phyloP scores from a whole-genome alignment of 2,888 invertebrate species.

The Gari tellinella region DNA sequence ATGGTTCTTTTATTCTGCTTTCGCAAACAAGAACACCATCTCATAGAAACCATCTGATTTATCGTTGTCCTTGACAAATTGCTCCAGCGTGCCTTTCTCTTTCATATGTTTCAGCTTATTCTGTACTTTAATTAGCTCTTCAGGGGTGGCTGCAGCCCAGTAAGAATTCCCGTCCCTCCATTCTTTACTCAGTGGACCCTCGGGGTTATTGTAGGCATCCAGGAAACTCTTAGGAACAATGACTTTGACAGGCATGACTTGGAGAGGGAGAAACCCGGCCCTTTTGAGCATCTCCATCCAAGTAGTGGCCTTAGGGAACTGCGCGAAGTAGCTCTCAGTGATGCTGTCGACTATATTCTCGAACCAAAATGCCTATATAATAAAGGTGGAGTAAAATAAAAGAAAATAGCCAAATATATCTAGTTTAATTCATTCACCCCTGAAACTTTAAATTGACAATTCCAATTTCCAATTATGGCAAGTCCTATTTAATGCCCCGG shows the following conservation, averaged over 20 bases:
- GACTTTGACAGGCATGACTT: slow-evolving; percentile 1
- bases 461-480: no score
- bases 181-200: slow-evolving; percentile 9
- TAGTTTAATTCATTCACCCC: no score
- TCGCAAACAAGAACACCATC: slow-evolving; percentile 7
- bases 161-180: slow-evolving; percentile 13
- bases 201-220: not conserved
- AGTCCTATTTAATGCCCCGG: no score
- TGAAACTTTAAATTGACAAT: no score
- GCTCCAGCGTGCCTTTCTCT: slow-evolving; percentile 1
- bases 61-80: slow-evolving; percentile 5
- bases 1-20: no score
- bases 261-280: slow-evolving; percentile 2
- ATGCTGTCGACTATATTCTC: slow-evolving; percentile 6
- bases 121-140: slow-evolving; percentile 6
- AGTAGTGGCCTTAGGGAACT: not conserved
- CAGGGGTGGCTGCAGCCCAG: slow-evolving; percentile 8
- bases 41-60: not conserved
- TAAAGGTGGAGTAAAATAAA: no score
- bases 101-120: slow-evolving; percentile 7
- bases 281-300: slow-evolving; percentile 5
- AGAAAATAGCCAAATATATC: no score
- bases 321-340: slow-evolving; percentile 1
- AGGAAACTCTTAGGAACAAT: slow-evolving; percentile 1
- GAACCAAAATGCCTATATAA: slow-evolving; percentile 2